Base-by-base conservation (phyloP, 2,888 invertebrate species). In the Atrina japonica region DNA sequence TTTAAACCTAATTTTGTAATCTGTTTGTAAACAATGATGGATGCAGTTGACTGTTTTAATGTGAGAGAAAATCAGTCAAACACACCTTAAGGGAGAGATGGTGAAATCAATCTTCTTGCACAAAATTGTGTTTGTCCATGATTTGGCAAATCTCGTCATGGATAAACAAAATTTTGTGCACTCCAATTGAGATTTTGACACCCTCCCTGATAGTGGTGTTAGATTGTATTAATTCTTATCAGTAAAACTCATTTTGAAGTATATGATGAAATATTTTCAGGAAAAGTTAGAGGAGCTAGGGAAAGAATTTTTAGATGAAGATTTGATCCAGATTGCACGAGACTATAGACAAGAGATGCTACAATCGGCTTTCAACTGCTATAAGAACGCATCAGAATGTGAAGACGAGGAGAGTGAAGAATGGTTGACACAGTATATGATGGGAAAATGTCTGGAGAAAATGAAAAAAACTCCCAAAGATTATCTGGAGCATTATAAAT, bases 381-480 rank as follows among this genome's bases (percentile, higher is more conserved):
- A 97, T 86, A 93, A 86, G 50, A 84, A 88, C 52, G 91, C 92
- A 2, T 86, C 83, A 7, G 78, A 85, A 59, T 84, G 89, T 76
- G 93, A 93, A 75, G 92, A 92, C 53, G 88, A 88, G 1, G 87
- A 86, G 61, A 97, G 97, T 87, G 97, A 98, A 87, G 93, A 95
- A 68, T 98, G 98, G 98, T 92, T 97, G 41, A 94, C 96, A 86
- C 96, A 96, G 89, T 98, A 97, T 88, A 97, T 98, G 95, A 92
- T 98, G n/a, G 98, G 97, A 0, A 98, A 98, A 93, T 95, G 97
- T 63, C 94, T 95, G 0, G 97, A 98, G 90, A 98, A 98, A 72
- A 93, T 94, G 70, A 94, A 94, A 78, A 94, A 94, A 76, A 93
- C 94, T 67, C 95, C 96, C 0, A 92, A 93, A 16, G 92, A 94